Conservation (phyloP, 2,113 vertebrate genomes). For the Psephotus haematonotus region DNA sequence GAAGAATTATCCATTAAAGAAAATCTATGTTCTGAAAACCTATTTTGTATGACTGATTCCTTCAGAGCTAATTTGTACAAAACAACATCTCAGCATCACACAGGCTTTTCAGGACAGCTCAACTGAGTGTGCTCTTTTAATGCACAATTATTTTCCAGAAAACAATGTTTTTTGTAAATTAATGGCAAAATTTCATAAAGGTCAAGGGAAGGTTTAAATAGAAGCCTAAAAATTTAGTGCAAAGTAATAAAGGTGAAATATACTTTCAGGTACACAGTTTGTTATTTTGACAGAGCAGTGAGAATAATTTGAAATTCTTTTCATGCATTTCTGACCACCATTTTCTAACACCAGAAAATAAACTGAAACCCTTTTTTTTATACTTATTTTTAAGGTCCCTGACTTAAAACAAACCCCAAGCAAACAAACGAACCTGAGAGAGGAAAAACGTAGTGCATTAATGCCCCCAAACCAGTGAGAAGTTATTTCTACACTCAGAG, state of each 20-base stretch:
- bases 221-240: background rate
- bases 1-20: background rate
- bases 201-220: fast-evolving
- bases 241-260: background rate
- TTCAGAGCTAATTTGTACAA: background rate
- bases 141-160: background rate
- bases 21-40: background rate
- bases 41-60: background rate
- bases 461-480: background rate
- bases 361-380: background rate
- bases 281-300: background rate
- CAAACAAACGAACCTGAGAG: fast-evolving
- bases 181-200: background rate
- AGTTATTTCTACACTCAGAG: background rate
- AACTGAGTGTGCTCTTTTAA: background rate
- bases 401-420: background rate
- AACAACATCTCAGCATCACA: background rate
- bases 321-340: background rate
- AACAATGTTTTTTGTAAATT: background rate
- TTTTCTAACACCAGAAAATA: background rate
- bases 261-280: background rate
- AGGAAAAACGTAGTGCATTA: fast-evolving
- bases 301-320: background rate
- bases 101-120: background rate
- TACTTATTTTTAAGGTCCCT: background rate